phyloP scores from a whole-genome alignment of 2,113 vertebrate genomes.

The Prunella fulvescens region DNA sequence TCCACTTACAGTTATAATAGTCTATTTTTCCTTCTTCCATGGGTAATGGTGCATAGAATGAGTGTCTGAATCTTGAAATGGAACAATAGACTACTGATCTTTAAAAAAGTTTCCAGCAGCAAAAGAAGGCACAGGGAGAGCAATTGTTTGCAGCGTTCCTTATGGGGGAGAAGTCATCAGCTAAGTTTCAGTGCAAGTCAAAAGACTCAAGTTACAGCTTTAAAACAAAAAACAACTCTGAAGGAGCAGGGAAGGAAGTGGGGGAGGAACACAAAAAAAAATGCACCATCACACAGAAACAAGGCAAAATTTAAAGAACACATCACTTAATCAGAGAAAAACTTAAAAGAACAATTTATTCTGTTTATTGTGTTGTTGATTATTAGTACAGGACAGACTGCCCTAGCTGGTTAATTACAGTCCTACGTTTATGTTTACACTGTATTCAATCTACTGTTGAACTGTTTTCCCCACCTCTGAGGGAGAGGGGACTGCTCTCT shows the following conservation, averaged over 20 bases:
- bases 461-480: not conserved
- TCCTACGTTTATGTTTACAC: not conserved
- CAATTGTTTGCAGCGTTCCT: not conserved
- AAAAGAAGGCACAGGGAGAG: not conserved
- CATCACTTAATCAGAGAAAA: not conserved
- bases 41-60: constrained; percentile 54
- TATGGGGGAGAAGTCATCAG: not conserved
- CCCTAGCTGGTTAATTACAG: not conserved
- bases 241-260: fast-evolving
- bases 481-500: not conserved
- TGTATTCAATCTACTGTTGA: not conserved
- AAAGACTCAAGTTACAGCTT: not conserved
- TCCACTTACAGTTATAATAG: constrained; percentile 45
- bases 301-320: not conserved
- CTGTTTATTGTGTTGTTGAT: not conserved
- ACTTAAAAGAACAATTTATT: not conserved
- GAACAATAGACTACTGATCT: constrained; percentile 42
- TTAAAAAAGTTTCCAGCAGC: constrained; percentile 38
- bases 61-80: constrained; percentile 57
- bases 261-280: too few relatives aligned
- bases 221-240: not conserved
- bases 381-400: not conserved
- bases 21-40: constrained; percentile 44
- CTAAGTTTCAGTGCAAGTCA: not conserved
- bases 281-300: not conserved